Conservation (phyloP, 2,888 invertebrate genomes). For the Drosophila macrospina region DNA sequence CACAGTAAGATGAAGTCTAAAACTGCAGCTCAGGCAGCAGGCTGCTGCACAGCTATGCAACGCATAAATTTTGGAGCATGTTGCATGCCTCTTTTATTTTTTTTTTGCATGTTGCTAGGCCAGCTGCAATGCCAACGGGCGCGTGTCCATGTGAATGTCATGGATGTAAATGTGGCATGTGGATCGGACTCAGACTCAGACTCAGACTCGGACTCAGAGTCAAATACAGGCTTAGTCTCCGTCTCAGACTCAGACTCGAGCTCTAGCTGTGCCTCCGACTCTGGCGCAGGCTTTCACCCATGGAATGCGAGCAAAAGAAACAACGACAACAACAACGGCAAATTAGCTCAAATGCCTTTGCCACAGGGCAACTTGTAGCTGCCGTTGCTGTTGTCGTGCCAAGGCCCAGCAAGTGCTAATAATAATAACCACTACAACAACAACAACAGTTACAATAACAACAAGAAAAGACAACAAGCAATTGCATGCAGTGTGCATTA, state of each 20-base stretch:
- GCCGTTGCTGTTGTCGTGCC: slow-evolving; percentile 17
- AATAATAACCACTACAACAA: slow-evolving; percentile 43
- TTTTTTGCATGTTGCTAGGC: slow-evolving; percentile 58
- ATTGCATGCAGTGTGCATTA: slow-evolving; percentile 64
- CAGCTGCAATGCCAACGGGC: slow-evolving; percentile 59
- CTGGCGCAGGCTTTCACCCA: slow-evolving; percentile 65
- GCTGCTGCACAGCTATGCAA: slow-evolving; percentile 23
- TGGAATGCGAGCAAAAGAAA: slow-evolving; percentile 69
- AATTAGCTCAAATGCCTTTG: slow-evolving; percentile 71
- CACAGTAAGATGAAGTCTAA: not conserved
- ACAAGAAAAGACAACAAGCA: slow-evolving; percentile 38
- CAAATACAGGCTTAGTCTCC: not conserved
- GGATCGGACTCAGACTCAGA: slow-evolving; percentile 8
- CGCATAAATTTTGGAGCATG: slow-evolving; percentile 76
- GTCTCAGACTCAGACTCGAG: not conserved
- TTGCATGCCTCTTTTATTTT: slow-evolving; percentile 25
- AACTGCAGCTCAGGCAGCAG: slow-evolving; percentile 14
- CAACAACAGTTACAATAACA: slow-evolving; percentile 1
- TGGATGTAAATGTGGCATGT: slow-evolving; percentile 57
- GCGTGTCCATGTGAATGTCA: slow-evolving; percentile 64
- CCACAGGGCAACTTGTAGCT: slow-evolving; percentile 48
- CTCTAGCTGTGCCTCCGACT: not conserved
- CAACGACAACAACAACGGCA: slow-evolving; percentile 47
- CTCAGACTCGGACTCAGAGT: not conserved
- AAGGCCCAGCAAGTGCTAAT: slow-evolving; percentile 51